Evolutionary conservation across 92 coral and sea anemone genomes (phyloP), one percentile per base, ranked within the genome.

Genomic region (Zoanthus sociatus): DNA sequence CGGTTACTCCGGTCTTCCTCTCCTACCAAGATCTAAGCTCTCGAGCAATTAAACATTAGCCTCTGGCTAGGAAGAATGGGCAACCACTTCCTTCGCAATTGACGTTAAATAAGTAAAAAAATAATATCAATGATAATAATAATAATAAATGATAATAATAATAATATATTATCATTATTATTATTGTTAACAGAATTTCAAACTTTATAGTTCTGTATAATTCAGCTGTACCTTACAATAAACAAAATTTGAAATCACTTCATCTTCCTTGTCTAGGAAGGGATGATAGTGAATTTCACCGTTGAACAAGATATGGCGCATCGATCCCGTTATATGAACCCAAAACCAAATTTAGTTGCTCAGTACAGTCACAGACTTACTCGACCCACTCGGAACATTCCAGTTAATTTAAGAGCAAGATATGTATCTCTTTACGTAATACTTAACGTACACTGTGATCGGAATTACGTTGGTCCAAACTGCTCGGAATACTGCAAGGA

Each of bases 371-470:
- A 64, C 73, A 46, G 2, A 6, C 45, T 60, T 67, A 5, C 42
- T 7, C 51, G 15, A 64, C 75, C 85, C n/a, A 64, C 85, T 5
- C 70, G 73, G 46, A 81, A 67, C 12, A 66, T 13, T 81, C 76
- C 58, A 11, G 30, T 81, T 12, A 81, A 31, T 66, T 26, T 81
- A 0, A 56, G 26, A 64, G 73, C 47, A 44, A 64, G 21, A 0
- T 47, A 9, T 81, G 50, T 75, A 5, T 46, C 13, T 31, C 44
- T 81, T 11, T 44, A n/a, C 70, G 66, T 81, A 26, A 66, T 81
- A 37, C 45, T 81, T 64, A 81, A 48, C 53, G 85, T 42, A 45
- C 66, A 81, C 13, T 81, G 85, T 31, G 75, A 81, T 17, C 85
- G 50, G 31, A 15, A 81, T 9, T 81, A 81, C n/a, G 42, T 81